These are phyloP conservation scores for Epinephelus awoara DNA, from an alignment of 2,797 vertebrate genomes.

Conservation along the genomic window DNA sequence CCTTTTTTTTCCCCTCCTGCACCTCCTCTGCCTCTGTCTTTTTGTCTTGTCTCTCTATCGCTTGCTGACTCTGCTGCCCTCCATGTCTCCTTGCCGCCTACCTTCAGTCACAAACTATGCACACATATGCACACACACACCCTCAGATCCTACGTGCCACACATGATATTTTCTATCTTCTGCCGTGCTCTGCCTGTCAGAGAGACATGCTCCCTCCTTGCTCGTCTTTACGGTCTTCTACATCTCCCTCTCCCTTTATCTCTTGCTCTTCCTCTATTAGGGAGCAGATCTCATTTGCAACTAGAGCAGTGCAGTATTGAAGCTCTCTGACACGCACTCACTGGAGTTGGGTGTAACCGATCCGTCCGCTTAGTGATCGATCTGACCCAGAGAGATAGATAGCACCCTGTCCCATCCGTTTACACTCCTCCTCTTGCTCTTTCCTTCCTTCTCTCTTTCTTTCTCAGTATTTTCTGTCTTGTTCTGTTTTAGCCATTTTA, in stretches of 20 bases:
- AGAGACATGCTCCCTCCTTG: not conserved
- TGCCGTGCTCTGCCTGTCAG: conserved; percentile 7
- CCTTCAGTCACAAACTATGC: conserved; percentile 43
- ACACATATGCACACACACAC: conserved; percentile 9
- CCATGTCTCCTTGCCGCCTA: conserved; percentile 64
- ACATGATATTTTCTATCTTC: conserved; percentile 1
- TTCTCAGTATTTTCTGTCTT: conserved; percentile 5
- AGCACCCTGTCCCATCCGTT: conserved; percentile 66
- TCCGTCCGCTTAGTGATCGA: conserved; percentile 68
- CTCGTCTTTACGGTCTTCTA: not conserved
- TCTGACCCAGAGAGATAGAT: conserved; percentile 71
- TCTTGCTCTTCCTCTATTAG: conserved; percentile 43
- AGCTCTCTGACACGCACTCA: conserved; percentile 43
- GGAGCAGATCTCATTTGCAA: conserved; percentile 68
- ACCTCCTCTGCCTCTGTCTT: conserved; percentile 37
- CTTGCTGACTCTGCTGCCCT: conserved; percentile 71
- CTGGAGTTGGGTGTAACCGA: conserved; percentile 64
- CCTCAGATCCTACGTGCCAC: conserved; percentile 22
- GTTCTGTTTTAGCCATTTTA: conserved; percentile 9
- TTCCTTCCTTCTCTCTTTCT: conserved; percentile 37
- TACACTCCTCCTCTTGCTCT: conserved; percentile 42
- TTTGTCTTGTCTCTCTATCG: conserved; percentile 52
- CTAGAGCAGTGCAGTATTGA: conserved; percentile 45
- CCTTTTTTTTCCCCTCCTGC: conserved; percentile 15
- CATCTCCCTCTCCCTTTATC: conserved; percentile 30